phyloP scores from a whole-genome alignment of 2,888 invertebrate species.

The Salticus scenicus region DNA sequence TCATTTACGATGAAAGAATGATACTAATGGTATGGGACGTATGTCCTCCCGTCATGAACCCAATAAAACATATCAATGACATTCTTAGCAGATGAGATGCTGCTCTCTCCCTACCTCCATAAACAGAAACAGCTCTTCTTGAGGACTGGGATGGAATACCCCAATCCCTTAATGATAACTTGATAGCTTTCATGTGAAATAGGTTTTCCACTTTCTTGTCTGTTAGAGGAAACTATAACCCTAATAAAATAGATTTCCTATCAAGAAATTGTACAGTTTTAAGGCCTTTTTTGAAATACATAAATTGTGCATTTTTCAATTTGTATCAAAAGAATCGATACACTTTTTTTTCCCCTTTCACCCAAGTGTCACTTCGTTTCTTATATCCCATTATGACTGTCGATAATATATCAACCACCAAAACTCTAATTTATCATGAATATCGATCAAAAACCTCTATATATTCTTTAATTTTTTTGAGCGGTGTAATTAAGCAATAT shows the following conservation, averaged over 20 bases:
- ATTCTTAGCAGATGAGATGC: background rate
- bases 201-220: background rate
- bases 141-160: conserved; percentile 1
- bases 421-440: no score
- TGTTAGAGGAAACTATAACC: background rate
- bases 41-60: background rate
- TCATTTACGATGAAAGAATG: background rate
- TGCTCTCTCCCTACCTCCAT: background rate
- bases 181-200: background rate
- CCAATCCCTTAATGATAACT: background rate
- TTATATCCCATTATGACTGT: no score
- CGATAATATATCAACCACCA: no score
- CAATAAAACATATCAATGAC: background rate
- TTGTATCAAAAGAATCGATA: no score
- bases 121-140: conserved; percentile 16
- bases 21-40: background rate
- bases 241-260: background rate
- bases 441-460: no score
- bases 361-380: no score
- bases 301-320: no score
- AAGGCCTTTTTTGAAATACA: no score
- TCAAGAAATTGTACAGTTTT: no score
- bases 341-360: no score
- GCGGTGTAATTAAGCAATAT: no score
- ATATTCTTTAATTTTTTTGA: no score